Evolutionary conservation across 2,888 invertebrate genomes (phyloP), one percentile per base, ranked within the genome.

Genomic region (Oscheius sp.): DNA sequence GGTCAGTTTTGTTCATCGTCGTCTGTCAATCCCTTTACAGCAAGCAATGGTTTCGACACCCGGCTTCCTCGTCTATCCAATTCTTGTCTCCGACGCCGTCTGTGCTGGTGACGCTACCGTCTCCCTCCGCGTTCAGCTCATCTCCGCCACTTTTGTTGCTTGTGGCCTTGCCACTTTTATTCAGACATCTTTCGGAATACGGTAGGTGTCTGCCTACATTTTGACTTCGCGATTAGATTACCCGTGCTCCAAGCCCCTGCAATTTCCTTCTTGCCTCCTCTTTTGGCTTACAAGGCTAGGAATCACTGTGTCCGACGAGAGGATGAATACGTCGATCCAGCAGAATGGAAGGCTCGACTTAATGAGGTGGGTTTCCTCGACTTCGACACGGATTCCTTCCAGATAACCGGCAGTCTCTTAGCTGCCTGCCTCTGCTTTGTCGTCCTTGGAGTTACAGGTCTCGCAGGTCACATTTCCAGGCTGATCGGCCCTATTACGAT

Each of bases 401-500:
- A 86, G 86, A 80, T 87, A 12, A 78, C 79, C 69, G 87, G 87
- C 43, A 81, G 81, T 46, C 79, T 87, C 1, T 59, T 86, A 1
- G 53, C 73, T 1, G 85, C 87, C 21, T 86, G 86, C 43, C 29
- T 81, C n/a, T 72, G 82, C 25, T 80, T 88, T 70, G 75, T 86
- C 7, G 12, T 85, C 18, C 72, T 86, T 46, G 87, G 87, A 25
- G 69, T 72, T 16, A 84, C 81, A 7, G 87, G 87, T 25, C 61
- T 85, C 3, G 81, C 86, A 13, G 87, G 87, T n/a, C 61, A 77
- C 12, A 70, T 87, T 9, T 75, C 86, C 21, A 77, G 75, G 21
- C 79, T 82, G 35, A 79, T 88, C 41, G 87, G 87, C 9, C 87
- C 87, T 0, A 73, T 88, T 41, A 88, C 87, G 7, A 84, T 88